Evolutionary conservation across 1,140 invertebrate genomes (phyloP).

Genomic region (Cotesia vestalis): DNA sequence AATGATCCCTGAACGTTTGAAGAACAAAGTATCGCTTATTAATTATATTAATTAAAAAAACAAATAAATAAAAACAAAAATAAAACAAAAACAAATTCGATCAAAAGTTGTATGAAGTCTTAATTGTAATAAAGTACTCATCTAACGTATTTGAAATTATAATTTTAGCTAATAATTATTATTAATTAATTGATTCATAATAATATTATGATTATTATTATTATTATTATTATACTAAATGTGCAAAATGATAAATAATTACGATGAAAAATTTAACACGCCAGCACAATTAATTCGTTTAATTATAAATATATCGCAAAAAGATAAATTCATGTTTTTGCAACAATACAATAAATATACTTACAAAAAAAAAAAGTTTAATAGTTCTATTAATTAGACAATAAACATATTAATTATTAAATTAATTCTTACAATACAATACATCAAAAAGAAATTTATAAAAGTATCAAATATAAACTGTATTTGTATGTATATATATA

Average conservation of each 20-base stretch:
- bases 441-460: constrained; percentile 21
- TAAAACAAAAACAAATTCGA: constrained; percentile 2
- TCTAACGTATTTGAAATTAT: not conserved
- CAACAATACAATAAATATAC: constrained; percentile 23
- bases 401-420: not conserved
- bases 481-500: not conserved
- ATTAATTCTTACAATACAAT: constrained; percentile 14
- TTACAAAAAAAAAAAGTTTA: constrained; percentile 12
- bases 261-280: constrained; percentile 11
- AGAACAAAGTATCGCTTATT: not conserved
- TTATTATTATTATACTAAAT: constrained; percentile 14
- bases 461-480: constrained; percentile 12
- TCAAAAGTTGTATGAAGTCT: constrained; percentile 1
- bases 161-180: constrained; percentile 2
- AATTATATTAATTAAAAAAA: not conserved
- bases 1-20: constrained; percentile 1
- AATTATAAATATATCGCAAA: not conserved
- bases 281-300: constrained; percentile 15
- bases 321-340: constrained; percentile 17
- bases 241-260: constrained; percentile 15
- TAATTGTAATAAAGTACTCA: not conserved
- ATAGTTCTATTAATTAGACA: not conserved
- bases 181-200: not conserved
- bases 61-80: too few species aligned
- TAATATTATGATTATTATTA: not conserved